Evolutionary conservation across 2,888 invertebrate genomes (phyloP), one percentile per base, ranked within the genome.

Genomic region (Drosophila heteroneura): DNA sequence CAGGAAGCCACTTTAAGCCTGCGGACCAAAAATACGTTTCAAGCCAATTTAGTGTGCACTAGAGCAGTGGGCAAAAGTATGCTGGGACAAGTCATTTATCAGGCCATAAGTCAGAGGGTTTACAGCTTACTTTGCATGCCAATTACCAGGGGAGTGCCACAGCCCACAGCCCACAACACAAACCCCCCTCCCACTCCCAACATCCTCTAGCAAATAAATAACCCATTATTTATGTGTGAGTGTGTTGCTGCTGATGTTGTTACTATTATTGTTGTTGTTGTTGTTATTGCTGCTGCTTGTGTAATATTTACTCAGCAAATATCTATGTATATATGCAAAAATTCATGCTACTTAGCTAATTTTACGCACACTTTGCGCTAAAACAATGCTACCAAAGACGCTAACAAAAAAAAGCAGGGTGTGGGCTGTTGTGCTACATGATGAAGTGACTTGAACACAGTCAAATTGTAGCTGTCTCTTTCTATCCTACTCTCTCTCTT

Each of bases 291-390:
- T 49, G 61, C 16, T 60, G 68, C 37, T 63, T 54, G 64, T 64
- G 52, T 63, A 65, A 75, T 69, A 75, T 79, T 67, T 69, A 75
- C 72, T 67, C 47, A 41, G 71, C 65, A 39, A 65, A 70, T 79
- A 52, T 30, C 12, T 52, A 39, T 39, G 30, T 39, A 39, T 57
- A 74, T 83, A 82, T 84, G 82, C 82, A 72, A 81, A 81, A 89
- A 81, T 79, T 83, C 70, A 65, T 68, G 69, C 81, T 78, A 88
- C 88, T 85, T 79, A 81, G 82, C 76, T 84, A 84, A 85, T 86
- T 86, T 86, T 82, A 81, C 85, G 85, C 89, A 74, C 87, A 84
- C 87, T 86, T 86, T 82, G 85, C 65, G 89, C 87, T 82, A 60
- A 89, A 89, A 86, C 87, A 87, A 82, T 84, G 87, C 72, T 71